phyloP scores from a whole-genome alignment of 2,888 invertebrate species.

The Lasioglossum malachurum region DNA sequence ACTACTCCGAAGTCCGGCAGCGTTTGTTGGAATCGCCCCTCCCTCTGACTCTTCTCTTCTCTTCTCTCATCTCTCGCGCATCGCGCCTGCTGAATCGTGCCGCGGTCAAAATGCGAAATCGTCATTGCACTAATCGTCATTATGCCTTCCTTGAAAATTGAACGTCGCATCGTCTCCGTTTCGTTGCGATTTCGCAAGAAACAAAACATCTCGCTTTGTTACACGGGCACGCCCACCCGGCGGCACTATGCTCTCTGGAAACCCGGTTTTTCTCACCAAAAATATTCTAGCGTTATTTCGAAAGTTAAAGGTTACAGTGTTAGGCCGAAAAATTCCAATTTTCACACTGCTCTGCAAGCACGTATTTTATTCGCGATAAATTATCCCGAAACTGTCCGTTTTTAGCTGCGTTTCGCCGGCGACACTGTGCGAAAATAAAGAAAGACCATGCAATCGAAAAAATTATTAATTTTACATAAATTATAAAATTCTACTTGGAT shows the following conservation, averaged over 20 bases:
- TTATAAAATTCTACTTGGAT: no score
- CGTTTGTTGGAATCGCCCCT: conserved; percentile 84
- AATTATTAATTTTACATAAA: no score
- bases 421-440: no score
- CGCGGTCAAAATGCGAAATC: conserved; percentile 61
- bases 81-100: conserved; percentile 66
- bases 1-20: conserved; percentile 84
- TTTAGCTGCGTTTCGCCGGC: background rate
- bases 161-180: conserved; percentile 11
- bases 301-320: no score
- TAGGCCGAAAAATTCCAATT: background rate
- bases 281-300: no score
- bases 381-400: background rate
- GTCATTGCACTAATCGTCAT: conserved; percentile 53
- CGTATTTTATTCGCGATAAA: background rate
- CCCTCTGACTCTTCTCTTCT: conserved; percentile 75
- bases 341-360: background rate
- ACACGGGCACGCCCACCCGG: background rate
- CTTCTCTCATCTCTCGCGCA: conserved; percentile 64
- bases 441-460: no score
- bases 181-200: background rate
- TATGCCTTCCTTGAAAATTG: conserved; percentile 53
- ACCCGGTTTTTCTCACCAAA: no score
- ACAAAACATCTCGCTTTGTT: background rate
- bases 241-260: background rate